Conservation (phyloP, 2,888 invertebrate species). For the Cepaea hortensis region DNA sequence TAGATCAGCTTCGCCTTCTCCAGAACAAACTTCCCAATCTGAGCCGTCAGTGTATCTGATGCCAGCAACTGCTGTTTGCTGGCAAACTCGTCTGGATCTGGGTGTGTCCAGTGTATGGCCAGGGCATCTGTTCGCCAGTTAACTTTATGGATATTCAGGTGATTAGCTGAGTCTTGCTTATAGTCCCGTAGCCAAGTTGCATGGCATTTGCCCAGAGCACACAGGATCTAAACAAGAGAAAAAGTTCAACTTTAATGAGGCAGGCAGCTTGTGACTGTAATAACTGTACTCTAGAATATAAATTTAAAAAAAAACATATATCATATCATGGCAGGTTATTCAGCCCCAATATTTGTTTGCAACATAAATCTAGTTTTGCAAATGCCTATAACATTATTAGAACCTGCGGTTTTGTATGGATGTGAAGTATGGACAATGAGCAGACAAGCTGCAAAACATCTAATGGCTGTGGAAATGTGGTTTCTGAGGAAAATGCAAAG, state of each 20-base stretch:
- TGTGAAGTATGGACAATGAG: too few relatives aligned
- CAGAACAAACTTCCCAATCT: slow-evolving; percentile 61
- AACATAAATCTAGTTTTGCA: too few relatives aligned
- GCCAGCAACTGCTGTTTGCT: slow-evolving; percentile 54
- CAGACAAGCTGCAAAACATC: too few relatives aligned
- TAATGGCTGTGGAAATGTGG: too few relatives aligned
- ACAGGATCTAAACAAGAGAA: slow-evolving; percentile 53
- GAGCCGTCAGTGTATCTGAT: slow-evolving; percentile 57
- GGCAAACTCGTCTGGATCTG: slow-evolving; percentile 62
- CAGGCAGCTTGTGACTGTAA: too few relatives aligned
- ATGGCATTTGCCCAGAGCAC: slow-evolving; percentile 62
- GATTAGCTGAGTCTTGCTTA: slow-evolving; percentile 59
- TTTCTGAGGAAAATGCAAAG: too few relatives aligned
- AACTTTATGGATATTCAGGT: slow-evolving; percentile 56
- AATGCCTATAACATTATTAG: too few relatives aligned
- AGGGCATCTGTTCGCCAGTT: slow-evolving; percentile 65
- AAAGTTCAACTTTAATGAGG: background rate
- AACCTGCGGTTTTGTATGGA: too few relatives aligned
- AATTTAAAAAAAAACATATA: too few relatives aligned
- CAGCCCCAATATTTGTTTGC: too few relatives aligned
- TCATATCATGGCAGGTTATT: too few relatives aligned
- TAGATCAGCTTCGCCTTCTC: slow-evolving; percentile 48
- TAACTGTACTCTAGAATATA: too few relatives aligned
- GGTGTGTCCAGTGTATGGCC: slow-evolving; percentile 69
- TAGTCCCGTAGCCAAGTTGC: slow-evolving; percentile 63